A percentile compares a stretch with the other conserved stretches of the same genome.
Evolutionary conservation across 2,797 vertebrate species (phyloP).

Genomic region (Poliocrania exsul): DNA sequence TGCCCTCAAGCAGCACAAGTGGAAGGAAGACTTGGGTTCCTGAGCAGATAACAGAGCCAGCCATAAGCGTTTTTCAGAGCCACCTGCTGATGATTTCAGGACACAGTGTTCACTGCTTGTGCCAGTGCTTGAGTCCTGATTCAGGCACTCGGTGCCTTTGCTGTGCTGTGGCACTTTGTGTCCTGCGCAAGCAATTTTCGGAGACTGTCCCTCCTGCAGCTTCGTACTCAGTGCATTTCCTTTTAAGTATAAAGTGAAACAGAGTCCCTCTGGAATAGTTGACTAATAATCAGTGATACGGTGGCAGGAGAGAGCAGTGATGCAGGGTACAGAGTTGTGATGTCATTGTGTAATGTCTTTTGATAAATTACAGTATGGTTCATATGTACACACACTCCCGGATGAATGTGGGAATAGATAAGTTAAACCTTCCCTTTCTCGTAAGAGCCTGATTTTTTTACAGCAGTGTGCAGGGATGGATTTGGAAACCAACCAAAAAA

Average conservation of each 20-base stretch:
- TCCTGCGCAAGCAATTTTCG: rapidly evolving
- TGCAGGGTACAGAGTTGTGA: neutral
- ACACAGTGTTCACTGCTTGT: neutral
- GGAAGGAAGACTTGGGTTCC: neutral
- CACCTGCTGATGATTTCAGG: neutral
- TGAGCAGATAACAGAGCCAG: rapidly evolving
- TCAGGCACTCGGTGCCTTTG: rapidly evolving
- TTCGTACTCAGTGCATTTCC: neutral
- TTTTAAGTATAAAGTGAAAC: neutral
- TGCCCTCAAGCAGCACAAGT: neutral
- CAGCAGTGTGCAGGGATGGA: neutral
- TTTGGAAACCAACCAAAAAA: neutral
- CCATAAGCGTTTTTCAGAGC: rapidly evolving
- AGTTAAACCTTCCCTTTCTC: neutral
- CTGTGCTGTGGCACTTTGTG: neutral
- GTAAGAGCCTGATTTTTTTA: neutral
- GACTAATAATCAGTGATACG: rapidly evolving
- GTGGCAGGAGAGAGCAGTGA: neutral
- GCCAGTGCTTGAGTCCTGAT: neutral
- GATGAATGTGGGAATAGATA: neutral
- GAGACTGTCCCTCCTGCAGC: neutral
- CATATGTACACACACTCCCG: neutral
- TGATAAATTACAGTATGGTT: neutral
- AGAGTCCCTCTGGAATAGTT: neutral
- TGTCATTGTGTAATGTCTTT: neutral